These are phyloP conservation scores for Ornithoptera alexandrae DNA, from an alignment of 2,888 invertebrate genomes.

Conservation along the genomic window DNA sequence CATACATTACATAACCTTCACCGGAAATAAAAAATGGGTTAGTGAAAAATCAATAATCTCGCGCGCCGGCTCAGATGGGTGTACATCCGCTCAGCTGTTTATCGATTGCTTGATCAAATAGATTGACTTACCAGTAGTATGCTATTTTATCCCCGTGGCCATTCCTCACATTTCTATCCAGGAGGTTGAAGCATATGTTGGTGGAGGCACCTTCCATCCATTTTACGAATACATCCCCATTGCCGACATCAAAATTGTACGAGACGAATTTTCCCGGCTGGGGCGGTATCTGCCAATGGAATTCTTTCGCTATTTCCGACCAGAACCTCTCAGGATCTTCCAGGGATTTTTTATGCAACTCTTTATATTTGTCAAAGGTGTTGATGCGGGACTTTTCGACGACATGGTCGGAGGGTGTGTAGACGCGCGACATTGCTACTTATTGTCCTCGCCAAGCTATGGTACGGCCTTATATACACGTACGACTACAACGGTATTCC, in stretches of 20 bases:
- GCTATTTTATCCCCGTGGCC: conserved; percentile 95
- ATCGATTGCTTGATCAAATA: conserved; percentile 54
- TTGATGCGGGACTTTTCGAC: conserved; percentile 81
- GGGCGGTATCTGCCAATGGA: conserved; percentile 93
- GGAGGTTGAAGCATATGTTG: conserved; percentile 96
- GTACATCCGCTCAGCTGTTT: conserved; percentile 60
- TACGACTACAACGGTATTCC: conserved; percentile 35
- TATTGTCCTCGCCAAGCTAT: conserved; percentile 38
- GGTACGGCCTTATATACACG: conserved; percentile 16
- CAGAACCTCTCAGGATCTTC: conserved; percentile 95
- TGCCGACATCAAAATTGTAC: conserved; percentile 93
- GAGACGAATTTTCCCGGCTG: conserved; percentile 88
- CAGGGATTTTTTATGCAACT: conserved; percentile 91
- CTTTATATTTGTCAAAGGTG: conserved; percentile 85
- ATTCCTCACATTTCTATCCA: conserved; percentile 94
- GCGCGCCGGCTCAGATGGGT: conserved; percentile 62
- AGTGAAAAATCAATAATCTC: conserved; percentile 66
- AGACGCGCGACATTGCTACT: conserved; percentile 83
- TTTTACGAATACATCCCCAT: conserved; percentile 94
- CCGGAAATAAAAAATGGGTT: conserved; percentile 23
- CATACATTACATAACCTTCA: conserved; percentile 14
- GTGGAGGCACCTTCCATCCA: conserved; percentile 98
- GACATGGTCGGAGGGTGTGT: conserved; percentile 82
- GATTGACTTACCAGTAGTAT: conserved; percentile 91
- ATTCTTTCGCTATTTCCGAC: conserved; percentile 94